A percentile compares a stretch with the other conserved stretches of the same genome.
phyloP scores from a whole-genome alignment of 2,888 invertebrate species.

The Cryptophagus acutangulus region DNA sequence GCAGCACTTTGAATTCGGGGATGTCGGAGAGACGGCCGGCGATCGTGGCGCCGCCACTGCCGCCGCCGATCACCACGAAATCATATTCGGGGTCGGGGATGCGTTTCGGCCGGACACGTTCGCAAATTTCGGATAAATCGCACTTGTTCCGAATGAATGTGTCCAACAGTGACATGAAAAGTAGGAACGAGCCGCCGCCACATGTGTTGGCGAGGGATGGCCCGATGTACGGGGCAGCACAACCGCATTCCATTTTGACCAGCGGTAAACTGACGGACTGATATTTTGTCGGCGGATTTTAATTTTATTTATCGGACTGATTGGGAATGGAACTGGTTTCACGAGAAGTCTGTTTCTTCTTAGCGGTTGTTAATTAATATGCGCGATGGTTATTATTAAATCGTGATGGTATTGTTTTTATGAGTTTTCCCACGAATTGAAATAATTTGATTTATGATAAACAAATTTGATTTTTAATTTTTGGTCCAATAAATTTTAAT shows the following conservation, averaged over 20 bases:
- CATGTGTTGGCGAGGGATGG: slow-evolving; percentile 54
- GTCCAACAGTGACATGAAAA: slow-evolving; percentile 64
- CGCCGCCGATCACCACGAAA: slow-evolving; percentile 63
- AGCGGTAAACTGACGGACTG: too few species aligned
- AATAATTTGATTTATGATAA: too few species aligned
- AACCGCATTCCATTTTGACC: slow-evolving; percentile 52
- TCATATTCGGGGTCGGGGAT: slow-evolving; percentile 55
- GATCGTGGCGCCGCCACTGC: slow-evolving; percentile 61
- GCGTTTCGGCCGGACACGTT: slow-evolving; percentile 50
- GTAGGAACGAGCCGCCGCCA: slow-evolving; percentile 54
- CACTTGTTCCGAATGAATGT: slow-evolving; percentile 57
- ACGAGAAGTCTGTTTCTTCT: too few species aligned
- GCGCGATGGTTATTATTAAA: too few species aligned
- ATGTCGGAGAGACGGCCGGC: slow-evolving; percentile 63
- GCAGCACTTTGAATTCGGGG: slow-evolving; percentile 62
- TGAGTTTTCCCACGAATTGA: too few species aligned
- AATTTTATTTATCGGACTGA: too few species aligned
- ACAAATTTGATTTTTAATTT: too few species aligned
- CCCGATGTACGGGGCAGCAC: slow-evolving; percentile 54
- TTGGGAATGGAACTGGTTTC: too few species aligned
- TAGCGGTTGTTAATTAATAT: too few species aligned
- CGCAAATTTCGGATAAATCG: slow-evolving; percentile 56
- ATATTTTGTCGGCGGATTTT: too few species aligned
- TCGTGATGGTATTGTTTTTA: too few species aligned
- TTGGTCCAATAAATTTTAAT: too few species aligned